Conservation (phyloP, 2,113 vertebrate genomes). For the Barbus barbus region DNA sequence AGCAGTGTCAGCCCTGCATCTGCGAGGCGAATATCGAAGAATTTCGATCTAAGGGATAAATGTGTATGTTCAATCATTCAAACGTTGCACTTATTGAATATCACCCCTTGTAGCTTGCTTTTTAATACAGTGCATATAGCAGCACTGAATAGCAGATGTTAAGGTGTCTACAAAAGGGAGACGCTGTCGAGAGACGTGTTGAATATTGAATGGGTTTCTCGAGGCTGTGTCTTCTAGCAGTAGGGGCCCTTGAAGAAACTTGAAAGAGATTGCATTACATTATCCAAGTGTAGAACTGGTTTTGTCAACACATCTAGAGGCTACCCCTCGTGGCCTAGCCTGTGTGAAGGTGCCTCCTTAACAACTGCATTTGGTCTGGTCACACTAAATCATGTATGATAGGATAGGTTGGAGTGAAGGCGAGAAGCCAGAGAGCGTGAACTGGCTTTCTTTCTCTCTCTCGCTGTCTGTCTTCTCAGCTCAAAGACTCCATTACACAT, state of each 20-base stretch:
- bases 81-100: background rate
- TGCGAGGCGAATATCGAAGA: background rate
- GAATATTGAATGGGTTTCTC: constrained; percentile 41
- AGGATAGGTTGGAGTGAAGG: background rate
- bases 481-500: constrained; percentile 48
- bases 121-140: background rate
- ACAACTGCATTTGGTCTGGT: constrained; percentile 32
- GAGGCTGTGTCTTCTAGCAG: constrained; percentile 31
- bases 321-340: background rate
- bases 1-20: background rate
- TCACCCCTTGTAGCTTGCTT: background rate
- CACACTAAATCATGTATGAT: constrained; percentile 50
- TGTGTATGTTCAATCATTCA: background rate
- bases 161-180: constrained; percentile 6
- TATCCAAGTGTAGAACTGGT: constrained; percentile 30
- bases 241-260: constrained; percentile 42
- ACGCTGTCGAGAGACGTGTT: constrained; percentile 7
- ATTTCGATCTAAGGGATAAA: too few relatives aligned
- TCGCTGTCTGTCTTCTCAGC: constrained; percentile 8
- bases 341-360: constrained; percentile 7
- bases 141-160: background rate
- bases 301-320: constrained; percentile 36
- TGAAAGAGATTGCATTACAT: constrained; percentile 38
- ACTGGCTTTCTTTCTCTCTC: constrained; percentile 18
- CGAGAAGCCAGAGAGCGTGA: constrained; percentile 33